phyloP scores from a whole-genome alignment of 2,888 invertebrate genomes.

The Argyresthia goedartella region DNA sequence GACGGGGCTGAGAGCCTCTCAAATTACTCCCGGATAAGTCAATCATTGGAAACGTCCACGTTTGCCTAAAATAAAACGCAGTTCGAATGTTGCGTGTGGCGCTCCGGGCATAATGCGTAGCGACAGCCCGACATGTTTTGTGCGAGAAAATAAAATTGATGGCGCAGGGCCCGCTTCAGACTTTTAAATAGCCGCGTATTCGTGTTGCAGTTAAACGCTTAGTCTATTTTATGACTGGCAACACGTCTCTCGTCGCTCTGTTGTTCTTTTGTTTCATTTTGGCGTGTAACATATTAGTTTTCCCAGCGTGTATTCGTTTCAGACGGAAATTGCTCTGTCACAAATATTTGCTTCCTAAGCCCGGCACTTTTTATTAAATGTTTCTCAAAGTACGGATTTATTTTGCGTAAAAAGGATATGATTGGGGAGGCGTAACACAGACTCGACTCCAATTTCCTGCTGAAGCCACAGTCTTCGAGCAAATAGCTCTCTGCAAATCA shows the following conservation, averaged over 20 bases:
- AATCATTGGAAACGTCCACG: constrained; percentile 66
- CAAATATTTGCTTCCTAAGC: constrained; percentile 31
- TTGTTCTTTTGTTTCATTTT: constrained; percentile 40
- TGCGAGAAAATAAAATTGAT: constrained; percentile 70
- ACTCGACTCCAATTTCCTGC: constrained; percentile 58
- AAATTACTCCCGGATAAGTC: constrained; percentile 70
- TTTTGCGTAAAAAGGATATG: constrained; percentile 43
- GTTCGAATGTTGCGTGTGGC: constrained; percentile 63
- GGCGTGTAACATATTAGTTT: constrained; percentile 52
- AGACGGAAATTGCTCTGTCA: constrained; percentile 47
- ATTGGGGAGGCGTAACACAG: constrained; percentile 55
- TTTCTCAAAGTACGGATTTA: constrained; percentile 21
- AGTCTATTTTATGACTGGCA: constrained; percentile 63
- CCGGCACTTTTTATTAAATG: constrained; percentile 31
- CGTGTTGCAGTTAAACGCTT: constrained; percentile 61
- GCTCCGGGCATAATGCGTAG: constrained; percentile 59
- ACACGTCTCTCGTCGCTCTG: constrained; percentile 33
- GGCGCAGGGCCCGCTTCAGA: constrained; percentile 53
- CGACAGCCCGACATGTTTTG: constrained; percentile 68
- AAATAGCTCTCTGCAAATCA: constrained; percentile 69
- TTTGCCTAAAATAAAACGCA: constrained; percentile 64
- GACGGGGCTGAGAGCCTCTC: constrained; percentile 43
- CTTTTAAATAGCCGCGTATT: constrained; percentile 59
- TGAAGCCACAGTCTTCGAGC: constrained; percentile 50
- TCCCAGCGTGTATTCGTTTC: constrained; percentile 43